These are phyloP conservation scores for Vipera ursinii DNA, from an alignment of 2,797 vertebrate genomes.

Conservation along the genomic window DNA sequence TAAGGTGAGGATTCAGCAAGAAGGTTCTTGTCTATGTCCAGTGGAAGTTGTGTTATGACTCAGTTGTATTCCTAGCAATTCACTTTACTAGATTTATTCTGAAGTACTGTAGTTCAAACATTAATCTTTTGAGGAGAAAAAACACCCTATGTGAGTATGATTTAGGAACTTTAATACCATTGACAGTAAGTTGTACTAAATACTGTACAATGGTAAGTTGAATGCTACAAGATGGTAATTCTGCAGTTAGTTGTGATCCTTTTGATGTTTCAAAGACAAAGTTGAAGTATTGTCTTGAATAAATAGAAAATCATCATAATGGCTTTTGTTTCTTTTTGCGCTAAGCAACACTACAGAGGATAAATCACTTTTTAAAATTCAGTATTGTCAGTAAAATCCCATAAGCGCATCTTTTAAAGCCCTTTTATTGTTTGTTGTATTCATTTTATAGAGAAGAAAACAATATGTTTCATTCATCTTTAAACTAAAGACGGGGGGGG, in stretches of 20 bases:
- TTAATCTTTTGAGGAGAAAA: background rate
- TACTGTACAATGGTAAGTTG: constrained; percentile 2
- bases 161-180: background rate
- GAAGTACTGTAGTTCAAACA: background rate
- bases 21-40: background rate
- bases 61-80: background rate
- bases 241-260: background rate
- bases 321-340: constrained; percentile 1
- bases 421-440: constrained; percentile 16
- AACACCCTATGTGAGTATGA: background rate
- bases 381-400: background rate
- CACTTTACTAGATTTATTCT: background rate
- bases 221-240: constrained; percentile 18
- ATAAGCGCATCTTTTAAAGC: background rate
- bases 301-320: background rate
- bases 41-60: background rate
- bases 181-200: background rate
- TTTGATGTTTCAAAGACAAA: constrained; percentile 29
- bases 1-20: background rate
- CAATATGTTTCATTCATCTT: background rate
- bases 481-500: background rate
- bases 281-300: constrained; percentile 20
- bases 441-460: background rate
- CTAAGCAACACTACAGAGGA: constrained; percentile 21
- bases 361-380: constrained; percentile 27